Conservation (phyloP, 1,140 invertebrate species). For the Penaeus japonicus region DNA sequence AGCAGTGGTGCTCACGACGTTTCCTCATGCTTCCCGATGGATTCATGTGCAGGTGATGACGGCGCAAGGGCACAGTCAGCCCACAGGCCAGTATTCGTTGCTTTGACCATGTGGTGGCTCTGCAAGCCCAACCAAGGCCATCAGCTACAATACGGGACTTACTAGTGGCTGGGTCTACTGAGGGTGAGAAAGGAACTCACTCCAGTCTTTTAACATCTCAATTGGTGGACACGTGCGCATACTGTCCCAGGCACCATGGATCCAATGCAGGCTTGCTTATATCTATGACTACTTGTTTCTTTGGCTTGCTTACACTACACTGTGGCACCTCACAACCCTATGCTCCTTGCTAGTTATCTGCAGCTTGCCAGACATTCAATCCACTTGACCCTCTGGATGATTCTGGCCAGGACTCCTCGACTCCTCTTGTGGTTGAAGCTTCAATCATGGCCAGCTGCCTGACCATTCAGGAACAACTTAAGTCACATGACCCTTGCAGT, state of each 20-base stretch:
- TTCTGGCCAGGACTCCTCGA: neutral
- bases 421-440: conserved; percentile 2
- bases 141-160: neutral
- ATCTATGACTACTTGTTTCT: conserved; percentile 56
- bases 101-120: too few relatives aligned
- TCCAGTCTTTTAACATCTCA: neutral
- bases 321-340: conserved; percentile 51
- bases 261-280: conserved; percentile 51
- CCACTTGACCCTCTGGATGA: neutral
- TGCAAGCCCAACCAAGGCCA: too few relatives aligned
- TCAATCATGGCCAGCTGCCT: neutral
- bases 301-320: conserved; percentile 56
- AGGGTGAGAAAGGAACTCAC: conserved; percentile 4
- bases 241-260: conserved; percentile 42
- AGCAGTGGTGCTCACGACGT: neutral
- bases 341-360: conserved; percentile 21
- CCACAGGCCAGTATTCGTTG: too few relatives aligned
- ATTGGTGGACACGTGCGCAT: neutral
- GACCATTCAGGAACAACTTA: conserved; percentile 17
- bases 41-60: neutral
- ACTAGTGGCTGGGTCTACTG: neutral
- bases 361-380: neutral
- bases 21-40: neutral
- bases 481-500: conserved; percentile 13
- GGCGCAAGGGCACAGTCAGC: too few relatives aligned